Evolutionary conservation across 2,113 vertebrate genomes (phyloP).

Genomic region (Xenus cinereus): DNA sequence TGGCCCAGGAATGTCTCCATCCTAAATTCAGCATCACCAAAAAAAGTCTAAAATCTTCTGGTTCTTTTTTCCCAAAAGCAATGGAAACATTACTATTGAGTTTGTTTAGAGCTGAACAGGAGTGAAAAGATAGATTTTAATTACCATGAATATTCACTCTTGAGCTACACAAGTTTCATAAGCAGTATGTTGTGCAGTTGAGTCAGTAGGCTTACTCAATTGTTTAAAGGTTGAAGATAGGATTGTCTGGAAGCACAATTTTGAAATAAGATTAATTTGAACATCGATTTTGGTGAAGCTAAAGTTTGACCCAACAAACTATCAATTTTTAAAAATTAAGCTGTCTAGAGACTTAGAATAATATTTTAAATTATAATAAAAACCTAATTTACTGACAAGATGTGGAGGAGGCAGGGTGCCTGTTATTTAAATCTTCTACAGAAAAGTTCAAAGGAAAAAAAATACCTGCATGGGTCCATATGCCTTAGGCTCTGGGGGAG

Average conservation of each 20-base stretch:
- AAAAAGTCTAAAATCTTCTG: not conserved
- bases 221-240: not conserved
- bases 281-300: not conserved
- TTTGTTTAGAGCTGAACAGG: not conserved
- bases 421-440: not conserved
- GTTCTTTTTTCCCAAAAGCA: not conserved
- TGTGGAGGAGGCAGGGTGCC: not conserved
- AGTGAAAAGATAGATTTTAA: not conserved
- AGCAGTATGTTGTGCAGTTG: not conserved
- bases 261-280: not conserved
- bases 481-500: not conserved
- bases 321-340: not conserved
- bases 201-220: not conserved
- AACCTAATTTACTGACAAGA: not conserved
- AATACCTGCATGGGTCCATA: not conserved
- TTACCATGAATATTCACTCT: not conserved
- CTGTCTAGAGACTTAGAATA: not conserved
- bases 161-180: not conserved
- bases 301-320: not conserved
- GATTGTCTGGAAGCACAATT: fast-evolving
- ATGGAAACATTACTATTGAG: not conserved
- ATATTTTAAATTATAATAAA: not conserved
- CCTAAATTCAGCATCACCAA: not conserved
- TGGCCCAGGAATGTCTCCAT: not conserved
- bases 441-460: not conserved